Evolutionary conservation across 37 sponge, comb jelly and placozoan species (phyloP).

Genomic region (Corticium candelabrum): DNA sequence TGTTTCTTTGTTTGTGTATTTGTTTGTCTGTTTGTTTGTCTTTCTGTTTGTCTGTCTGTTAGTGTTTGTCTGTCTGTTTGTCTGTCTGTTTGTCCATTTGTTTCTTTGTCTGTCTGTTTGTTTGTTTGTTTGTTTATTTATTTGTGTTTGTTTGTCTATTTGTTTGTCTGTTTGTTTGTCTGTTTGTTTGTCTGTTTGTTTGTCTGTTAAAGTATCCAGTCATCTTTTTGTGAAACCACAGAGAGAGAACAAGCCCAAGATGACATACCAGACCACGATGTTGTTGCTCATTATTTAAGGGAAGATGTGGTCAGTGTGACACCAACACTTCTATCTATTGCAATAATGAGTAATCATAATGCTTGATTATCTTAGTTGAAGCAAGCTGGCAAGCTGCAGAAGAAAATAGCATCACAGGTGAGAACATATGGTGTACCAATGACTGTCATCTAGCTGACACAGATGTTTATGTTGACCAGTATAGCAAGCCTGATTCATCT

Average conservation of each 20-base stretch:
- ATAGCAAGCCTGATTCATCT: slow-evolving; percentile 31
- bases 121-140: too few species aligned
- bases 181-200: too few species aligned
- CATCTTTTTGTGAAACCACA: too few species aligned
- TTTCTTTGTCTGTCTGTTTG: too few species aligned
- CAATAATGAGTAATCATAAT: neutral
- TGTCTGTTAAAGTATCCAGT: too few species aligned
- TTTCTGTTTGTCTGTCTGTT: too few species aligned
- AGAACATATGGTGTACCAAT: neutral
- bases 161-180: too few species aligned
- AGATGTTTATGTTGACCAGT: slow-evolving; percentile 28
- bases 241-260: slow-evolving; percentile 30
- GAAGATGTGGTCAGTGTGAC: slow-evolving; percentile 56
- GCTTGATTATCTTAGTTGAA: slow-evolving; percentile 24
- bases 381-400: slow-evolving; percentile 56
- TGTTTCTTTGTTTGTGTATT: too few species aligned
- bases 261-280: slow-evolving; percentile 46
- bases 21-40: too few species aligned
- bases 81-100: too few species aligned
- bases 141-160: too few species aligned
- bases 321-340: neutral
- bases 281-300: slow-evolving; percentile 60
- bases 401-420: slow-evolving; percentile 52
- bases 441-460: neutral
- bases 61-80: too few species aligned